These are phyloP conservation scores for Microcebus murinus DNA, from an alignment of 2,113 vertebrate genomes.

Conservation along the genomic window DNA sequence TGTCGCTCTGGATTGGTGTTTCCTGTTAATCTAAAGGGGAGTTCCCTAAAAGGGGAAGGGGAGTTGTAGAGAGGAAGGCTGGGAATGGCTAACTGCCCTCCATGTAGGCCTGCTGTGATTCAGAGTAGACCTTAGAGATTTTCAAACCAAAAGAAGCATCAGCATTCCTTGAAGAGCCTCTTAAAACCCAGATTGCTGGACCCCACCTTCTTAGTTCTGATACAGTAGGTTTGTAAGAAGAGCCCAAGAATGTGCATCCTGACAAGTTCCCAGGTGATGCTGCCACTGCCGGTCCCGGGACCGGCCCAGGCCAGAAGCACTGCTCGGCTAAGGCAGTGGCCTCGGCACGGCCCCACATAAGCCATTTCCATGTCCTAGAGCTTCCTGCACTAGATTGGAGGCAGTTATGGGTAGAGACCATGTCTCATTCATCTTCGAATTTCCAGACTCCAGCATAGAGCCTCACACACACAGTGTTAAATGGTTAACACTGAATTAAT, in stretches of 20 bases:
- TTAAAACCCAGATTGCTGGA: not conserved
- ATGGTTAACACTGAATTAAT: not conserved
- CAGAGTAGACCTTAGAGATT: not conserved
- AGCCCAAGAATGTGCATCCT: not conserved
- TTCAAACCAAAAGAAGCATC: not conserved
- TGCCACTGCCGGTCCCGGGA: not conserved
- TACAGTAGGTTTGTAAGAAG: not conserved
- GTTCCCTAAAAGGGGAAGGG: conserved; percentile 59
- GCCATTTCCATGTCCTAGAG: not conserved
- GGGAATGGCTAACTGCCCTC: conserved; percentile 42
- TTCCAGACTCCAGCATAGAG: not conserved
- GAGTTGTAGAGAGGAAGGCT: conserved; percentile 24
- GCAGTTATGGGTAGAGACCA: not conserved
- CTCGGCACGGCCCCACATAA: not conserved
- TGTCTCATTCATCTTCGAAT: not conserved
- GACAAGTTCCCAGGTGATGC: not conserved
- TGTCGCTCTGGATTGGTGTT: conserved; percentile 21
- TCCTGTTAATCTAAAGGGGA: conserved; percentile 52
- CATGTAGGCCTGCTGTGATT: conserved; percentile 43
- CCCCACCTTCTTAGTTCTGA: not conserved
- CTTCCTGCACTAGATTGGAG: not conserved
- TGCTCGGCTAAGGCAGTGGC: not conserved
- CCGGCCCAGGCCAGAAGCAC: not conserved
- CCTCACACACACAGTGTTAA: not conserved
- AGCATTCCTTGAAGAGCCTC: not conserved